phyloP scores from a whole-genome alignment of 2,113 vertebrate species.

The Callospermophilus lateralis region DNA sequence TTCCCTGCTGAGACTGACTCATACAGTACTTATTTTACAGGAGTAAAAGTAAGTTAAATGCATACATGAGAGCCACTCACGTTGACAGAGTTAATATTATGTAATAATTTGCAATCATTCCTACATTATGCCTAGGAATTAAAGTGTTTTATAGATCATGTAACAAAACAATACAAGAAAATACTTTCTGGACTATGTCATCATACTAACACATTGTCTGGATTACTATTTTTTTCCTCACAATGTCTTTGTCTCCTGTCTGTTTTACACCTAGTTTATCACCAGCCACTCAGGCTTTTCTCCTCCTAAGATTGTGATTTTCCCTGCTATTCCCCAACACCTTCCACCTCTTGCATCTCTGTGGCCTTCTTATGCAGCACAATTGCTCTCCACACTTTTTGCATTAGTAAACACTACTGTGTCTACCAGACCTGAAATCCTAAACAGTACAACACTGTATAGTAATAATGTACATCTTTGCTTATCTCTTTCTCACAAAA shows the following conservation, averaged over 20 bases:
- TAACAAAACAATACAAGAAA: background rate
- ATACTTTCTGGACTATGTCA: background rate
- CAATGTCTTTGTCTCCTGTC: too few relatives aligned
- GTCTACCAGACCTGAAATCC: background rate
- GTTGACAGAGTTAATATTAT: background rate
- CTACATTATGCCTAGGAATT: background rate
- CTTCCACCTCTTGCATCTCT: background rate
- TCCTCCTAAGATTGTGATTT: background rate
- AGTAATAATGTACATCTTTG: background rate
- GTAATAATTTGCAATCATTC: background rate
- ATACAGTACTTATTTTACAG: background rate
- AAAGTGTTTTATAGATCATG: background rate
- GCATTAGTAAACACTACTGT: background rate
- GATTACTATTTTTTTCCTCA: background rate
- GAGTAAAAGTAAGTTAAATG: background rate
- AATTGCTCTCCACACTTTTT: background rate
- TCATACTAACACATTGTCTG: background rate
- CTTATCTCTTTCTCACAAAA: background rate
- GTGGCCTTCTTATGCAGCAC: background rate
- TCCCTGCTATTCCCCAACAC: background rate
- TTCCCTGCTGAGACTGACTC: background rate
- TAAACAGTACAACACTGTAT: background rate
- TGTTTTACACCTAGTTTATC: background rate
- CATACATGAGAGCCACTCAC: background rate
- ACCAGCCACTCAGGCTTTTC: background rate